Conservation (phyloP, 2,113 vertebrate species). For the Holacanthus passer region DNA sequence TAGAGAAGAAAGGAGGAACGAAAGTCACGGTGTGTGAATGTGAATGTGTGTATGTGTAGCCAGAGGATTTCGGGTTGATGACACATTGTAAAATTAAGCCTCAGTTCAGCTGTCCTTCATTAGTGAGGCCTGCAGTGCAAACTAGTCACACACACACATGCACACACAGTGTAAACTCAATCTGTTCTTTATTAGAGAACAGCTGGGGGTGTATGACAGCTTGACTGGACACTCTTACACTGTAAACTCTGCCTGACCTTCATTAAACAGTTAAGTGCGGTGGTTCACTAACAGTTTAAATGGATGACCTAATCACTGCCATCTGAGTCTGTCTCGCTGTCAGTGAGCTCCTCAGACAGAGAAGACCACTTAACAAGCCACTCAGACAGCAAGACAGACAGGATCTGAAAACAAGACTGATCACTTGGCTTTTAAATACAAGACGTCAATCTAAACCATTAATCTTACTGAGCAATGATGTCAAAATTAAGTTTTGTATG, state of each 20-base stretch:
- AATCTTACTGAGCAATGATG: background rate
- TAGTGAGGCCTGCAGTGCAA: conserved; percentile 70
- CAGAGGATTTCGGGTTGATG: conserved; percentile 63
- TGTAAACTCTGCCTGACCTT: conserved; percentile 80
- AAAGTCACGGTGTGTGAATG: conserved; percentile 24
- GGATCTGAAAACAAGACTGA: conserved; percentile 8
- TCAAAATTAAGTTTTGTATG: background rate
- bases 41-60: conserved; percentile 36
- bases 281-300: conserved; percentile 70
- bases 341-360: conserved; percentile 42
- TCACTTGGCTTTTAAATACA: conserved; percentile 13
- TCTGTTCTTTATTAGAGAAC: conserved; percentile 82
- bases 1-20: conserved; percentile 3
- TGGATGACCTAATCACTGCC: conserved; percentile 76
- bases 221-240: conserved; percentile 74
- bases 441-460: background rate
- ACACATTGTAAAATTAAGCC: conserved; percentile 74
- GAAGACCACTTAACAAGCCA: conserved; percentile 45
- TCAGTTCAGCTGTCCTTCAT: conserved; percentile 78
- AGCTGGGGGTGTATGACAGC: conserved; percentile 79
- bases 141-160: conserved; percentile 39
- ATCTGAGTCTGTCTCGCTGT: conserved; percentile 58
- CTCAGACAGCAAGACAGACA: conserved; percentile 25
- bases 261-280: conserved; percentile 74
- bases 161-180: conserved; percentile 61